These are phyloP conservation scores for Sericinus montela DNA, from an alignment of 2,888 invertebrate species.

Conservation along the genomic window DNA sequence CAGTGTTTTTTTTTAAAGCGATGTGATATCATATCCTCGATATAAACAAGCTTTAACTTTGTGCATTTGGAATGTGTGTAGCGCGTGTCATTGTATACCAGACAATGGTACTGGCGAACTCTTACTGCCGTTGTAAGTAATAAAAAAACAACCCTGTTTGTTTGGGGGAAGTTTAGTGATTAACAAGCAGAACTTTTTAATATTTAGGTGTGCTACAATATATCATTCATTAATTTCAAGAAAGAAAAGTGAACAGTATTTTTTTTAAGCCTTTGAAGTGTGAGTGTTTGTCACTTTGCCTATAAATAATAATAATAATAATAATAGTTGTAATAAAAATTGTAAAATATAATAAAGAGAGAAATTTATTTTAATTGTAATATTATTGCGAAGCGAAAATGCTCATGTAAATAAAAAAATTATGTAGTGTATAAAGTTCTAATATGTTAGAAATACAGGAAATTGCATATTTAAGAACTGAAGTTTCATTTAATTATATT, in stretches of 20 bases:
- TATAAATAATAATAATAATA: constrained; percentile 42
- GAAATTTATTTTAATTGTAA: constrained; percentile 74
- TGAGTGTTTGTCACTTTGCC: constrained; percentile 67
- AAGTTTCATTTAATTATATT: constrained; percentile 16
- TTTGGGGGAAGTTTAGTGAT: too few species aligned
- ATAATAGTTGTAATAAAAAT: constrained; percentile 50
- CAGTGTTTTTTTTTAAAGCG: too few species aligned
- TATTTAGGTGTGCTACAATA: background rate
- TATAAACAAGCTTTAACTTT: too few species aligned
- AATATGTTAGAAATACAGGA: constrained; percentile 73
- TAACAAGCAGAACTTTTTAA: background rate
- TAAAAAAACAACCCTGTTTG: too few species aligned
- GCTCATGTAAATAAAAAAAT: constrained; percentile 76
- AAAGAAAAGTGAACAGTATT: constrained; percentile 29
- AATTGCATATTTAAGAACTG: constrained; percentile 32
- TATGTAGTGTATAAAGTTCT: constrained; percentile 73
- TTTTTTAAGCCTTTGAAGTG: constrained; percentile 39
- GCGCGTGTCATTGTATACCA: too few species aligned
- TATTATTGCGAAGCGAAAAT: constrained; percentile 73
- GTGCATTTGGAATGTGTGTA: too few species aligned
- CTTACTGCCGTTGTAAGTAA: too few species aligned
- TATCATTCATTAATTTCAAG: constrained; percentile 17
- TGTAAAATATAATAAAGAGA: constrained; percentile 73
- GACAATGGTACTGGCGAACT: too few species aligned
- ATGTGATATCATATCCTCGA: too few species aligned